A percentile compares a stretch with the other conserved stretches of the same genome.
phyloP scores from a whole-genome alignment of 1,140 invertebrate genomes.

The Pseudomyrmex cubaensis region DNA sequence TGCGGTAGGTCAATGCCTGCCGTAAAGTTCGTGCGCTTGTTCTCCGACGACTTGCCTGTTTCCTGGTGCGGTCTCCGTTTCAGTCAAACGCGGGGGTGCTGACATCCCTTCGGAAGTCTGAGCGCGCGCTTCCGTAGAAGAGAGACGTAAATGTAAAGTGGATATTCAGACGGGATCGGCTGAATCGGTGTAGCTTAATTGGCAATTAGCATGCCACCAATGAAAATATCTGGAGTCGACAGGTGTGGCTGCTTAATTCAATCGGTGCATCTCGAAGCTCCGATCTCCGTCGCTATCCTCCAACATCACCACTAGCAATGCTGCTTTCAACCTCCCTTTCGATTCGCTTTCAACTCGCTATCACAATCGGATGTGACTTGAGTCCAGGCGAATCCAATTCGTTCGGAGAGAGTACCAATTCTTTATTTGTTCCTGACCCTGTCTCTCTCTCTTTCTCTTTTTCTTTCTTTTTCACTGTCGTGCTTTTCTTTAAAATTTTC shows the following conservation, averaged over 20 bases:
- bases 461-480: neutral
- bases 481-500: slow-evolving; percentile 8
- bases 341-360: slow-evolving; percentile 51
- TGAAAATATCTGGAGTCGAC: slow-evolving; percentile 77
- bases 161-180: slow-evolving; percentile 23
- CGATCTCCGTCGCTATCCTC: slow-evolving; percentile 25
- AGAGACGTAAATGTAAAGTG: slow-evolving; percentile 43
- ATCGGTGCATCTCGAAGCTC: slow-evolving; percentile 66
- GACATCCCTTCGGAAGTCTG: slow-evolving; percentile 27
- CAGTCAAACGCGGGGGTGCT: slow-evolving; percentile 13
- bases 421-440: slow-evolving; percentile 34
- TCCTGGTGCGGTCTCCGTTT: neutral
- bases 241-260: slow-evolving; percentile 72
- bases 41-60: neutral
- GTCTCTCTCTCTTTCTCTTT: slow-evolving; percentile 12
- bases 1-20: slow-evolving; percentile 11
- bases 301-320: neutral
- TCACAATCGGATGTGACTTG: slow-evolving; percentile 62
- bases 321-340: slow-evolving; percentile 53
- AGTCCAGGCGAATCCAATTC: slow-evolving; percentile 53
- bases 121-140: neutral
- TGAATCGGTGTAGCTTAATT: slow-evolving; percentile 69
- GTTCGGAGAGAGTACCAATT: slow-evolving; percentile 55
- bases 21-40: neutral
- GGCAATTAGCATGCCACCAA: slow-evolving; percentile 75